phyloP scores from a whole-genome alignment of 1,140 invertebrate genomes.

The Oryzaephilus surinamensis region DNA sequence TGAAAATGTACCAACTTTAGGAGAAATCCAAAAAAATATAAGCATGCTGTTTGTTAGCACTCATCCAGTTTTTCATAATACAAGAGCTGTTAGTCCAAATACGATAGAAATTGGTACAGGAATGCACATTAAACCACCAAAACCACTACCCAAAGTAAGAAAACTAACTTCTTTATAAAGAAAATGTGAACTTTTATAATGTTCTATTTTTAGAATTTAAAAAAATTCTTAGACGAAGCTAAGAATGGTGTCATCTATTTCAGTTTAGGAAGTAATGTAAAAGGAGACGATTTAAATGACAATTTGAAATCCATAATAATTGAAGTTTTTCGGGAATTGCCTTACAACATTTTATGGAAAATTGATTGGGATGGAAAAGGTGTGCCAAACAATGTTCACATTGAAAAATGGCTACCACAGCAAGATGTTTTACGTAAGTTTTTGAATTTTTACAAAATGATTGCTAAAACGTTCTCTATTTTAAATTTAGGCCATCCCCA shows the following conservation, averaged over 20 bases:
- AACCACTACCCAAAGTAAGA: constrained; percentile 33
- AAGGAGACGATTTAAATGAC: constrained; percentile 40
- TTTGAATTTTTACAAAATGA: background rate
- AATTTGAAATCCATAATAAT: constrained; percentile 39
- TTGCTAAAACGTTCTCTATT: constrained; percentile 6
- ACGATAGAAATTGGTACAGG: constrained; percentile 41
- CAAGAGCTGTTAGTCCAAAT: constrained; percentile 37
- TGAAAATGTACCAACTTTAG: constrained; percentile 31
- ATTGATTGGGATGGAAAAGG: constrained; percentile 40
- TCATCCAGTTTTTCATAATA: constrained; percentile 37
- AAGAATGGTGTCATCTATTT: constrained; percentile 44
- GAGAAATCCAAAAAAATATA: constrained; percentile 39
- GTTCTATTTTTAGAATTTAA: constrained; percentile 33
- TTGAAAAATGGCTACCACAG: constrained; percentile 56
- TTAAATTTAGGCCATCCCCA: constrained; percentile 47
- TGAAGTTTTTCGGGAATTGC: constrained; percentile 37
- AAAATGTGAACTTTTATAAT: too few species aligned
- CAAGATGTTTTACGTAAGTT: constrained; percentile 51
- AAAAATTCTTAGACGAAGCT: constrained; percentile 35
- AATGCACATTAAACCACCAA: constrained; percentile 35
- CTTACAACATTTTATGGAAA: constrained; percentile 44
- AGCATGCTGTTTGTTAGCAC: constrained; percentile 43
- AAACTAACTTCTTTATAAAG: too few species aligned
- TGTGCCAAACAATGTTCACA: constrained; percentile 46
- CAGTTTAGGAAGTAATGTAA: constrained; percentile 43